Conservation (phyloP, 92 coral and sea anemone genomes). For the Montipora capitata region DNA sequence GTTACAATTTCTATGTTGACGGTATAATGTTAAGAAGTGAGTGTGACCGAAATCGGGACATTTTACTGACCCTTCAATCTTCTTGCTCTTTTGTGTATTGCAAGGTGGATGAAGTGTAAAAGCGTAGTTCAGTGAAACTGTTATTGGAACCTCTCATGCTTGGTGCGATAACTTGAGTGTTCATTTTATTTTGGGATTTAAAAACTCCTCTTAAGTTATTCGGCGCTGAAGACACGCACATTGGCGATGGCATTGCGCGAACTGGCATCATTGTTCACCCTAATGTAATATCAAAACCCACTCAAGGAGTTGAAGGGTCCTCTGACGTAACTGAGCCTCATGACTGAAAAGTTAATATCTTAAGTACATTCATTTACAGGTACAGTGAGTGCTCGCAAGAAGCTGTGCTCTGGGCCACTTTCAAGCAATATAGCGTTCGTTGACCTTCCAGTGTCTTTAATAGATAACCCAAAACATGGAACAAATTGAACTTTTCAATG, state of each 20-base stretch:
- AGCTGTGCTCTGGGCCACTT: no score
- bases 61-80: background rate
- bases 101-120: no score
- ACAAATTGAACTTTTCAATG: no score
- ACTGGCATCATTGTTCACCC: background rate
- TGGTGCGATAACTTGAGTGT: background rate
- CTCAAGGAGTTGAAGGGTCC: conserved; percentile 12
- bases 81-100: no score
- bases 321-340: conserved; percentile 17
- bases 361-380: background rate
- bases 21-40: background rate
- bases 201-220: background rate
- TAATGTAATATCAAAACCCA: conserved; percentile 39
- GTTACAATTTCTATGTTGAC: background rate
- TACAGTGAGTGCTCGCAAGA: no score
- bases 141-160: no score
- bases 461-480: no score
- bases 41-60: background rate
- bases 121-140: no score
- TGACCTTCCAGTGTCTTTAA: no score
- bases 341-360: conserved; percentile 8
- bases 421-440: no score
- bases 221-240: conserved; percentile 1
- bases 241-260: background rate
- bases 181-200: background rate